These are phyloP conservation scores for Drosophila eohydei DNA, from an alignment of 2,888 invertebrate species.

Conservation along the genomic window DNA sequence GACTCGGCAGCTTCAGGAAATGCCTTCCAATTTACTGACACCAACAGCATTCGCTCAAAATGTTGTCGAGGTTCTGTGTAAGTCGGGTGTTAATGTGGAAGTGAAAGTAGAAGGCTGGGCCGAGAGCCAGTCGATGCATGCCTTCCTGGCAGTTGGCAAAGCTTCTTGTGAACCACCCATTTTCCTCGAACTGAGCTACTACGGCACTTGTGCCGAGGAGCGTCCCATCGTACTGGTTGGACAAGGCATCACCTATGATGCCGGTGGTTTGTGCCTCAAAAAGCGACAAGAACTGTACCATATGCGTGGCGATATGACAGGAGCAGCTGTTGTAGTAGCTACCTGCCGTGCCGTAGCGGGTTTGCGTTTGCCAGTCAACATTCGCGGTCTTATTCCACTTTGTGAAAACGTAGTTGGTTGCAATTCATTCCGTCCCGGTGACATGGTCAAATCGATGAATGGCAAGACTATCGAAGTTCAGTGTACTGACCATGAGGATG, in stretches of 20 bases:
- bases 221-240: conserved; percentile 91
- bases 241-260: conserved; percentile 89
- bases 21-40: conserved; percentile 92
- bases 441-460: conserved; percentile 90
- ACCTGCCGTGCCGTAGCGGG: conserved; percentile 89
- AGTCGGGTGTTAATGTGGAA: conserved; percentile 82
- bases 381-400: conserved; percentile 90
- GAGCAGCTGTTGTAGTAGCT: conserved; percentile 91
- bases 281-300: conserved; percentile 58
- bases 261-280: conserved; percentile 91
- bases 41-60: conserved; percentile 91
- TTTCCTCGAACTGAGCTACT: conserved; percentile 91
- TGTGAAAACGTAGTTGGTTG: conserved; percentile 93
- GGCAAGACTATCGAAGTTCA: conserved; percentile 89
- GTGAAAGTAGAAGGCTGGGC: conserved; percentile 88
- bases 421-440: conserved; percentile 91
- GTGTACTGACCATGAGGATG: conserved; percentile 91
- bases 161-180: conserved; percentile 92
- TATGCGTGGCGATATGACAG: conserved; percentile 95
- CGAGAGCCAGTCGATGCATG: conserved; percentile 91
- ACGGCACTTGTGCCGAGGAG: conserved; percentile 87
- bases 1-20: conserved; percentile 91
- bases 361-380: conserved; percentile 89
- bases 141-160: conserved; percentile 90
- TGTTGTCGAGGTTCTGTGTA: conserved; percentile 84